Percentiles rank a stretch among this genome's conserved stretches.
Conservation (phyloP, 2,888 invertebrate genomes). For the Hyles lineata region DNA sequence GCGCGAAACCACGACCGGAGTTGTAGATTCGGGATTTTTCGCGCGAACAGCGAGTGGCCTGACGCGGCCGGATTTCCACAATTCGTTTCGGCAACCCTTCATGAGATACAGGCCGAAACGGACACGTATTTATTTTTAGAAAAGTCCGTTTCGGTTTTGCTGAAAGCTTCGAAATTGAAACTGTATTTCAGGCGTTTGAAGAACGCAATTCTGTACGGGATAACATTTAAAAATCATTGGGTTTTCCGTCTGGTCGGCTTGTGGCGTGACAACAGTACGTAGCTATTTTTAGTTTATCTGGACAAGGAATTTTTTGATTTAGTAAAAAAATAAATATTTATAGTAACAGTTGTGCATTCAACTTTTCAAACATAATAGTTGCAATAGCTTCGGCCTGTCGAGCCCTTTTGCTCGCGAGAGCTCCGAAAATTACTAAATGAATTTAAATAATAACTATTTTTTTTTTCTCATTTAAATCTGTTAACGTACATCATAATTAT, state of each 20-base stretch:
- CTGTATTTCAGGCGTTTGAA: slow-evolving; percentile 21
- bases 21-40: slow-evolving; percentile 15
- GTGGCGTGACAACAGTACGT: not conserved
- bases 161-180: slow-evolving; percentile 28
- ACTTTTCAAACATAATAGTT: too few relatives aligned
- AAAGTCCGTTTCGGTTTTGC: not conserved
- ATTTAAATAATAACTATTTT: too few relatives aligned
- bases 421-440: too few relatives aligned
- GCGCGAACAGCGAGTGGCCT: slow-evolving; percentile 10
- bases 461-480: too few relatives aligned
- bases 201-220: not conserved
- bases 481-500: too few relatives aligned
- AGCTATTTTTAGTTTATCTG: not conserved
- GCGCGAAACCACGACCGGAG: not conserved
- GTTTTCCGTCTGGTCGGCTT: not conserved
- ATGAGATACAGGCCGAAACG: slow-evolving; percentile 23
- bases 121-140: slow-evolving; percentile 25
- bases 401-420: too few relatives aligned
- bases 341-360: too few relatives aligned
- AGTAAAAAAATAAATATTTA: too few relatives aligned
- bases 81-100: slow-evolving; percentile 23
- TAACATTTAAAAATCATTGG: not conserved
- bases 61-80: slow-evolving; percentile 21
- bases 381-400: too few relatives aligned
- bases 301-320: too few relatives aligned